A percentile compares a stretch with the other conserved stretches of the same genome.
Evolutionary conservation across 2,888 invertebrate genomes (phyloP).

Genomic region (Ctena decussata): DNA sequence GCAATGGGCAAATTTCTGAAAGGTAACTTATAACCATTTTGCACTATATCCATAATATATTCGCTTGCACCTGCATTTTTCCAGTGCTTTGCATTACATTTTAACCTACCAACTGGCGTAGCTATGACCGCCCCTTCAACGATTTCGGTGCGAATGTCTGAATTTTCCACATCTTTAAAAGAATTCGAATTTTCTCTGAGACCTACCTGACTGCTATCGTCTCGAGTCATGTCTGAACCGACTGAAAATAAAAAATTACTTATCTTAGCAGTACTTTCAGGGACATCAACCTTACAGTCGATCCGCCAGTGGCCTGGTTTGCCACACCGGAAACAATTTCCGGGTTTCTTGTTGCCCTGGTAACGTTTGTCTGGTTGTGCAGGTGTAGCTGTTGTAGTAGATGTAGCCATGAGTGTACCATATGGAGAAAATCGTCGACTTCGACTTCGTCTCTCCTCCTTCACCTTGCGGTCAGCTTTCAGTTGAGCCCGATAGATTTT

Average conservation of each 20-base stretch:
- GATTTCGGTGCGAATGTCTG: not conserved
- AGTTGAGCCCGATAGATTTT: not conserved
- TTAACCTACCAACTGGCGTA: not conserved
- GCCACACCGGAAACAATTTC: not conserved
- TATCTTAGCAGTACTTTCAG: not conserved
- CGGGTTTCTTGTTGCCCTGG: not conserved
- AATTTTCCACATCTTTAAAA: not conserved
- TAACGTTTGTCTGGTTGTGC: not conserved
- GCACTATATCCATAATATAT: conserved; percentile 8
- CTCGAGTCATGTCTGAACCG: not conserved
- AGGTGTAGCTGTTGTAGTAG: not conserved
- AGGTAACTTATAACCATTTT: conserved; percentile 25
- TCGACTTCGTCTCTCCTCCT: not conserved
- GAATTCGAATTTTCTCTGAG: not conserved
- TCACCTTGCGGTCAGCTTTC: not conserved
- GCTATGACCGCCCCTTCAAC: not conserved
- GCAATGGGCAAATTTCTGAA: conserved; percentile 21
- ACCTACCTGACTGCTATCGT: not conserved
- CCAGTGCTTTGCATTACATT: not conserved
- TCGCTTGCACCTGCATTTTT: not conserved
- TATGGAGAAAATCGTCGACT: not conserved
- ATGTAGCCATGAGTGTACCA: not conserved
- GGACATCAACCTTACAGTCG: not conserved
- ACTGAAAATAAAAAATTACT: not conserved
- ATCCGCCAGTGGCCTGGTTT: not conserved